These are phyloP conservation scores for Drosophila azteca DNA, from an alignment of 1,140 invertebrate species.

Conservation along the genomic window DNA sequence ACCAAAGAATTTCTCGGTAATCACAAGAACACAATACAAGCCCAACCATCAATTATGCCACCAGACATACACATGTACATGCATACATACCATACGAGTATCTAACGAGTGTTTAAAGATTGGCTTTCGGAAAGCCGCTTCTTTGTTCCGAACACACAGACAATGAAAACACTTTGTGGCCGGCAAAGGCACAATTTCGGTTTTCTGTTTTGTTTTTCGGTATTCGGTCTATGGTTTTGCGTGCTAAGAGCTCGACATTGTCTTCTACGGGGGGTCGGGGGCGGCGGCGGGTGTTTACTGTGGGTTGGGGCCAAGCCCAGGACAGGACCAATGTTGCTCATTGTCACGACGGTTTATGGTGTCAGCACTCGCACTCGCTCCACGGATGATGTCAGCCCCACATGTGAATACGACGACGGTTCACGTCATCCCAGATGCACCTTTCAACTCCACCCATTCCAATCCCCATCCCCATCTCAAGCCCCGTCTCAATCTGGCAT, in stretches of 20 bases:
- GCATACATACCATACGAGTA: not conserved
- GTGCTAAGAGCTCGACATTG: constrained; percentile 58
- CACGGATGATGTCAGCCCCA: constrained; percentile 54
- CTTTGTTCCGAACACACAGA: constrained; percentile 13
- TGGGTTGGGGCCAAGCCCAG: constrained; percentile 26
- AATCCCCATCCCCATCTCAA: too few relatives aligned
- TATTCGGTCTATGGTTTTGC: constrained; percentile 14
- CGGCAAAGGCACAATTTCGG: constrained; percentile 32
- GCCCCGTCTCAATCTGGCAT: constrained; percentile 3
- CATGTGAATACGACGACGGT: constrained; percentile 5
- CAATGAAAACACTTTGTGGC: constrained; percentile 60
- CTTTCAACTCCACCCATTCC: not conserved
- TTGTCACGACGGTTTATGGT: constrained; percentile 36
- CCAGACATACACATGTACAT: too few relatives aligned
- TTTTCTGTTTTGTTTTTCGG: constrained; percentile 28
- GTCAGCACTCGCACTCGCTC: constrained; percentile 22
- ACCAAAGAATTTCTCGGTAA: constrained; percentile 40
- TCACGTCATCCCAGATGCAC: constrained; percentile 49
- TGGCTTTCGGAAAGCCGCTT: constrained; percentile 22
- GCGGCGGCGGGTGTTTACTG: not conserved
- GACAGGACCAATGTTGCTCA: constrained; percentile 56
- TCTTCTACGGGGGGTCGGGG: constrained; percentile 7
- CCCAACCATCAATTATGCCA: constrained; percentile 57
- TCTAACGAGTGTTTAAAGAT: constrained; percentile 30
- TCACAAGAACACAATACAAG: constrained; percentile 11